Conservation (phyloP, 1,140 invertebrate genomes). For the Papilio aristodemus region DNA sequence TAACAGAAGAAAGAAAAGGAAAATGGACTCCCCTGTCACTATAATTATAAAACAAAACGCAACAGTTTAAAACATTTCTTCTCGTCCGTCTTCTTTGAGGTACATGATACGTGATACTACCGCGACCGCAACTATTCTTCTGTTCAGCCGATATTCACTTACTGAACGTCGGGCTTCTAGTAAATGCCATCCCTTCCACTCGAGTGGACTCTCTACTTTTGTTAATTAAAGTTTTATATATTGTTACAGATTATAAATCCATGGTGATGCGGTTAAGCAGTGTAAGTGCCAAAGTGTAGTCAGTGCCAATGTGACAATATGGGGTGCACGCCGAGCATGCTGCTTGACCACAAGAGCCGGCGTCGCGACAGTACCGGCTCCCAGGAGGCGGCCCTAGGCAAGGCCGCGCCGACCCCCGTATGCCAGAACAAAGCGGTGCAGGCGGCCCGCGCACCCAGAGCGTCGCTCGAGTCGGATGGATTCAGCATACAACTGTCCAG, state of each 20-base stretch:
- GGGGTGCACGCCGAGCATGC: slow-evolving; percentile 79
- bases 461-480: slow-evolving; percentile 72
- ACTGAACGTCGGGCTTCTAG: neutral
- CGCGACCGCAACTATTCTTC: too few relatives aligned
- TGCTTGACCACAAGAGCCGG: slow-evolving; percentile 76
- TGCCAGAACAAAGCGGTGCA: slow-evolving; percentile 71
- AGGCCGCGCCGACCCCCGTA: slow-evolving; percentile 64
- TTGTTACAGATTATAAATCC: slow-evolving; percentile 58
- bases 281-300: slow-evolving; percentile 74
- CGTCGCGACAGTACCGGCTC: slow-evolving; percentile 75
- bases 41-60: too few relatives aligned
- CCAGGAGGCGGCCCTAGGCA: slow-evolving; percentile 68
- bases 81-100: too few relatives aligned
- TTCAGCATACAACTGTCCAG: slow-evolving; percentile 74
- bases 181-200: neutral
- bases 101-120: too few relatives aligned
- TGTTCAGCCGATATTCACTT: too few relatives aligned
- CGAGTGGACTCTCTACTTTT: neutral
- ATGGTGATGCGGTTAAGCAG: slow-evolving; percentile 52
- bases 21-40: too few relatives aligned
- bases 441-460: slow-evolving; percentile 66
- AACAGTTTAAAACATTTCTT: too few relatives aligned
- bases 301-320: slow-evolving; percentile 67
- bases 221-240: neutral
- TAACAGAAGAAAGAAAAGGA: too few relatives aligned